These are phyloP conservation scores for Poecilia latipinna DNA, from an alignment of 2,113 vertebrate genomes.

Conservation along the genomic window DNA sequence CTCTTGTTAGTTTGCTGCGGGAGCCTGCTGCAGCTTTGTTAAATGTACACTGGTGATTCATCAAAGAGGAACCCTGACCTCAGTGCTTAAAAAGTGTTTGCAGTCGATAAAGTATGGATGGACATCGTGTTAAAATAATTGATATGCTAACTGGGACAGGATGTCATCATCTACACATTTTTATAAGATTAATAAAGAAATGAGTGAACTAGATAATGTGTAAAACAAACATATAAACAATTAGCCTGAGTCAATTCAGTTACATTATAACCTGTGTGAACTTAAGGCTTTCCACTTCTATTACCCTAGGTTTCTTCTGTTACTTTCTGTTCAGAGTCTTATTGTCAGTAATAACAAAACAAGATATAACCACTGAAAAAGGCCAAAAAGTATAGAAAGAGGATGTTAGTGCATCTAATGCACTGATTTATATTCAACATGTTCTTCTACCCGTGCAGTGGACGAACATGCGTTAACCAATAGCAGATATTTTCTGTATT, in stretches of 20 bases:
- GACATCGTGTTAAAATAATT: too few relatives aligned
- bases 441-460: neutral
- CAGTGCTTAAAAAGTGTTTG: too few relatives aligned
- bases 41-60: too few relatives aligned
- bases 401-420: neutral
- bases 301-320: neutral
- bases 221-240: too few relatives aligned
- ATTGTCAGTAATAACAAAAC: neutral
- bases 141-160: too few relatives aligned
- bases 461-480: slow-evolving; percentile 2
- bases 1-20: too few relatives aligned
- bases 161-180: too few relatives aligned
- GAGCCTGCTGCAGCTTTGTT: too few relatives aligned
- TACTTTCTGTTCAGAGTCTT: neutral
- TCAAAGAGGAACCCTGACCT: too few relatives aligned
- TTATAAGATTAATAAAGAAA: too few relatives aligned
- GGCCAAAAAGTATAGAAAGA: neutral
- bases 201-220: too few relatives aligned
- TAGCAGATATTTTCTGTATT: neutral
- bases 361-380: neutral
- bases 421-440: neutral
- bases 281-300: neutral
- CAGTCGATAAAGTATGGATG: too few relatives aligned
- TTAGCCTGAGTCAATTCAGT: neutral
- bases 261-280: neutral